phyloP scores from a whole-genome alignment of 2,888 invertebrate genomes.

The Teleiodes luculella region DNA sequence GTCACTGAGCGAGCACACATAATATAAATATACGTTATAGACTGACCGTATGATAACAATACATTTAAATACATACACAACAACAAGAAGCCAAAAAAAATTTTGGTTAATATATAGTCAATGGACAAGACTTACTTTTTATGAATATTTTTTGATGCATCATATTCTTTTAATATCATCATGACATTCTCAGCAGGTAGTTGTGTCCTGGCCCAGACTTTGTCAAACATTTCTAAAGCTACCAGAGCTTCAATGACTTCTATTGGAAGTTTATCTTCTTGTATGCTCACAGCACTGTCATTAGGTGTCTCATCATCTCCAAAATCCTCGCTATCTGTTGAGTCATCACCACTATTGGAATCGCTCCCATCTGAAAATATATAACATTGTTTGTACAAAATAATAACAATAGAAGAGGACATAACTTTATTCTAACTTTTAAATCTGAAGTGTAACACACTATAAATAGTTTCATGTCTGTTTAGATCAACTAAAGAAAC shows the following conservation, averaged over 20 bases:
- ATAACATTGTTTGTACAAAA: background rate
- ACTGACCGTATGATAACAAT: no score
- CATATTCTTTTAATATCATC: slow-evolving; percentile 72
- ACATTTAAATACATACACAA: no score
- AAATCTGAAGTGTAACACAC: no score
- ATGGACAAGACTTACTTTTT: slow-evolving; percentile 63
- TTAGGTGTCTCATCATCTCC: slow-evolving; percentile 61
- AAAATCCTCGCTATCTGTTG: slow-evolving; percentile 59
- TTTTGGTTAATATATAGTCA: background rate
- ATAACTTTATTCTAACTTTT: no score
- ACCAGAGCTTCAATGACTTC: slow-evolving; percentile 81
- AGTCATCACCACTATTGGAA: slow-evolving; percentile 44
- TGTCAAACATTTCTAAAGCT: slow-evolving; percentile 78
- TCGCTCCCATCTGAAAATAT: slow-evolving; percentile 37
- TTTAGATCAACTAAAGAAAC: no score
- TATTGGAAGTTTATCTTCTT: slow-evolving; percentile 73
- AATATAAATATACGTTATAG: no score
- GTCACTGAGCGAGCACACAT: no score
- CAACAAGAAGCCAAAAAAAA: background rate
- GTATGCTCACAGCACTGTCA: slow-evolving; percentile 53
- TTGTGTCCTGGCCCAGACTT: slow-evolving; percentile 76
- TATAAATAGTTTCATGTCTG: no score
- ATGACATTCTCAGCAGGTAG: slow-evolving; percentile 76
- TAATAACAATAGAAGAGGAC: background rate
- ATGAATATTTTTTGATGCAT: slow-evolving; percentile 62